Evolutionary conservation across 2,888 invertebrate species (phyloP), one percentile per base, ranked within the genome.

Genomic region (Endomychus coccineus): DNA sequence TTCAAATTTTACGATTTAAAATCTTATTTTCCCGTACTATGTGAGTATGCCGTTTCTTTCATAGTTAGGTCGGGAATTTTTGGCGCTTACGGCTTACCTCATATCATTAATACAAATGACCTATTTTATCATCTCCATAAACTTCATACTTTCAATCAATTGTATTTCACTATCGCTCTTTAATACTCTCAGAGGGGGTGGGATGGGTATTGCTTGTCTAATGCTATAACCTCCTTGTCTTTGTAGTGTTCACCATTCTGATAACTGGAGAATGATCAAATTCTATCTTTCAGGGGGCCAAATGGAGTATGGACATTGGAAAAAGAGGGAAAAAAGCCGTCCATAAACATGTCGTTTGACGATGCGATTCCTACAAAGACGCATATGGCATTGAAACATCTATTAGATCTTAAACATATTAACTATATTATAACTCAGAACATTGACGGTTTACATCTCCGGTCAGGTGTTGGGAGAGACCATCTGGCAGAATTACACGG

Each of bases 291-390:
- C 62, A 85, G 90, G 51, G 91, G 92, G 2, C 91, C 91, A 3
- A 88, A 86, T 61, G 92, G 92, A 33, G 95, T 97, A 0, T 97
- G 96, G 96, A 97, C 96, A 0, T 67, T 96, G 46, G 94, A 97
- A 63, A 78, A 83, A 59, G 77, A 85, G 66, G 95, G 95, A 34
- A 73, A 84, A 55, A 87, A 83, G 58, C 92, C 95, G 1, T 71
- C 77, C 34, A 78, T 83, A 19, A 82, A 84, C 66, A 75, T 88
- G 34, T 88, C 92, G 5, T 96, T 97, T 66, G 78, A 86, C 50
- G 83, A 88, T 50, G 97, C 97, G 1, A 65, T 74, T 37, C 97
- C 98, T 4, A 95, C 97, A 1, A 78, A 79, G 57, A 90, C 96
- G 1, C 98, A 98, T 63, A 87, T 92, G 87, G 90, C 89, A 30